Conservation (phyloP, 2,888 invertebrate genomes). For the Trichogramma dendrolimi region DNA sequence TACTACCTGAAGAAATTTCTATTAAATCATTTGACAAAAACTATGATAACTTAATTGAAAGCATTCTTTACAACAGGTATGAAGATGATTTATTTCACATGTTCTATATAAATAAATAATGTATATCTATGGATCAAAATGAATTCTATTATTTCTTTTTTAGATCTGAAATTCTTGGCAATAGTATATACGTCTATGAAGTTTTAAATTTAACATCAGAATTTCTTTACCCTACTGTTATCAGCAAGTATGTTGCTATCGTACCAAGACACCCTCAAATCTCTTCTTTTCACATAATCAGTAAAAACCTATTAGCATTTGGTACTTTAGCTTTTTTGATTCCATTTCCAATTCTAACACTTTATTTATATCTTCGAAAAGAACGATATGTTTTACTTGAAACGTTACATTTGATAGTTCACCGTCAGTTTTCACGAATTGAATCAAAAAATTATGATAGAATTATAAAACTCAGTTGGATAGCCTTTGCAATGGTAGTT, state of each 20-base stretch:
- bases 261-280: not conserved
- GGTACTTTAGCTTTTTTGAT: not conserved
- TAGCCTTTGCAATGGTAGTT: conserved; percentile 25
- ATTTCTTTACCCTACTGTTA: conserved; percentile 4
- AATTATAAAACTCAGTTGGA: conserved; percentile 26
- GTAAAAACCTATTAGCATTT: not conserved
- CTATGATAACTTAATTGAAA: not conserved
- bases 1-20: not conserved
- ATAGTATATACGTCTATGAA: not conserved
- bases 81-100: too few relatives aligned
- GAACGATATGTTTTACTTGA: conserved; percentile 18
- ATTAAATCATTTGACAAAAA: not conserved
- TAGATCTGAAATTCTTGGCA: conserved; percentile 11
- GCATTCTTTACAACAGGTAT: too few relatives aligned
- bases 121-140: too few relatives aligned
- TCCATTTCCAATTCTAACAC: not conserved
- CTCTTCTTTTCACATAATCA: not conserved
- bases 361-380: conserved; percentile 9
- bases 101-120: too few relatives aligned
- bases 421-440: conserved; percentile 21
- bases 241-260: not conserved
- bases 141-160: not conserved
- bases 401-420: conserved; percentile 17
- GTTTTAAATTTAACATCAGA: not conserved
- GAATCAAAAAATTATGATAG: conserved; percentile 13